A percentile compares a stretch with the other conserved stretches of the same genome.
These are phyloP conservation scores for Melitaea athalia DNA, from an alignment of 2,888 invertebrate species.

Conservation along the genomic window DNA sequence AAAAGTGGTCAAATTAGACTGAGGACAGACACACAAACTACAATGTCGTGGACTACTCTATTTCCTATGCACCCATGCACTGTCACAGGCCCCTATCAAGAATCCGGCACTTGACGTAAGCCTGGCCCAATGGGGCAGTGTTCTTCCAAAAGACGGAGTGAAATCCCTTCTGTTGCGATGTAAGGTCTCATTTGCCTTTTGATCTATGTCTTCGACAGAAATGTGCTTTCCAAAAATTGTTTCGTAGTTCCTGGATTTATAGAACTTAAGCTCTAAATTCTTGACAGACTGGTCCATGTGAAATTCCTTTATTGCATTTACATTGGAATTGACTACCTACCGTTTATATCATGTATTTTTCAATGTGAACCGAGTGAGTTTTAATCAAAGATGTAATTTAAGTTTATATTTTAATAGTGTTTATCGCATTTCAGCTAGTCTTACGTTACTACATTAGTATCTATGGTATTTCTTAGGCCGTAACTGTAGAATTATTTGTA, in stretches of 20 bases:
- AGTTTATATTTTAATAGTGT: conserved; percentile 77
- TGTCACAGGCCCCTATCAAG: conserved; percentile 92
- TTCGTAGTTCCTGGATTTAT: conserved; percentile 71
- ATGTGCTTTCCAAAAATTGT: conserved; percentile 62
- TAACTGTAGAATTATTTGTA: conserved; percentile 73
- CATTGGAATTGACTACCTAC: conserved; percentile 74
- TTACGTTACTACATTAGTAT: conserved; percentile 77
- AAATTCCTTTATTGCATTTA: conserved; percentile 65
- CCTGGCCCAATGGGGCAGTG: conserved; percentile 48
- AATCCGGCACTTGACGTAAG: conserved; percentile 80
- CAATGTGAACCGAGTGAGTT: conserved; percentile 76
- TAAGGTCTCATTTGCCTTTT: conserved; percentile 57
- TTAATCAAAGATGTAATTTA: conserved; percentile 81
- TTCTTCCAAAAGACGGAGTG: conserved; percentile 50
- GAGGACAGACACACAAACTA: conserved; percentile 87
- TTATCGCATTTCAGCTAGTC: conserved; percentile 82
- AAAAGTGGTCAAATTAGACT: conserved; percentile 75
- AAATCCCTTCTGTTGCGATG: conserved; percentile 55
- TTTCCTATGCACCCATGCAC: conserved; percentile 94
- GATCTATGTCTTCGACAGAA: conserved; percentile 49
- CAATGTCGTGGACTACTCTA: conserved; percentile 92
- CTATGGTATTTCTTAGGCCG: conserved; percentile 69
- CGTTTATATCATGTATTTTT: conserved; percentile 69
- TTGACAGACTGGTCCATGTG: conserved; percentile 57
- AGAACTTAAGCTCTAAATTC: conserved; percentile 45